These are phyloP conservation scores for Sebastes umbrosus DNA, from an alignment of 2,797 vertebrate genomes.

Conservation along the genomic window DNA sequence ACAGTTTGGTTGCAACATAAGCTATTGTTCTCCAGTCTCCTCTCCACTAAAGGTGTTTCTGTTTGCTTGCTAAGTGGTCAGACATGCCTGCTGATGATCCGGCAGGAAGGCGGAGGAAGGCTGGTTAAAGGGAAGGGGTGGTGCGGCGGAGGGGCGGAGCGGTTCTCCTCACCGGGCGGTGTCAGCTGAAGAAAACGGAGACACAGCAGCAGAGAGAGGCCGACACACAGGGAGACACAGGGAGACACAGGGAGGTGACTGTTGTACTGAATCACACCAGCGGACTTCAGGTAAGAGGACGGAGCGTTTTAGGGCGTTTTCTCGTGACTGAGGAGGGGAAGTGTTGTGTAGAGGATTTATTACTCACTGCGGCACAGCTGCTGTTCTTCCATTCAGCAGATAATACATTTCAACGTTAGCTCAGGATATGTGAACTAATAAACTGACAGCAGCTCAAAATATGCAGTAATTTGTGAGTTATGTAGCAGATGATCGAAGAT, in stretches of 20 bases:
- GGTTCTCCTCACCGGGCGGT: slow-evolving; percentile 24
- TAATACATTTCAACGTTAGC: background rate
- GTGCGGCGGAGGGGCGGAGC: slow-evolving; percentile 45
- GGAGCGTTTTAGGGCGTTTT: slow-evolving; percentile 34
- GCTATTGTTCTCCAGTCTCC: background rate
- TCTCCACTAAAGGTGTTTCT: accelerated
- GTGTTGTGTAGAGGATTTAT: background rate
- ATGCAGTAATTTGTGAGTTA: background rate
- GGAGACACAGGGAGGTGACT: background rate
- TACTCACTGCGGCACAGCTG: slow-evolving; percentile 4
- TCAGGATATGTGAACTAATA: background rate
- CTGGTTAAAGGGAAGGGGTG: slow-evolving; percentile 4
- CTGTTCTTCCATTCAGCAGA: background rate
- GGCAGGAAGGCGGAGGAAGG: background rate
- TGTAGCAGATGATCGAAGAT: background rate
- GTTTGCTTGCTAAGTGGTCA: background rate
- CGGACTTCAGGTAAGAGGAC: slow-evolving; percentile 59
- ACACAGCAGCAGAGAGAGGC: slow-evolving; percentile 13
- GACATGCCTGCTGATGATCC: background rate
- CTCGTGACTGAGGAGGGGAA: background rate
- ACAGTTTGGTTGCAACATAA: background rate
- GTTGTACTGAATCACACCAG: background rate
- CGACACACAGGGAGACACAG: background rate
- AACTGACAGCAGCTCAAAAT: background rate
- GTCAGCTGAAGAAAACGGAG: slow-evolving; percentile 49